phyloP scores from a whole-genome alignment of 1,140 invertebrate species.

The Ips nitidus region DNA sequence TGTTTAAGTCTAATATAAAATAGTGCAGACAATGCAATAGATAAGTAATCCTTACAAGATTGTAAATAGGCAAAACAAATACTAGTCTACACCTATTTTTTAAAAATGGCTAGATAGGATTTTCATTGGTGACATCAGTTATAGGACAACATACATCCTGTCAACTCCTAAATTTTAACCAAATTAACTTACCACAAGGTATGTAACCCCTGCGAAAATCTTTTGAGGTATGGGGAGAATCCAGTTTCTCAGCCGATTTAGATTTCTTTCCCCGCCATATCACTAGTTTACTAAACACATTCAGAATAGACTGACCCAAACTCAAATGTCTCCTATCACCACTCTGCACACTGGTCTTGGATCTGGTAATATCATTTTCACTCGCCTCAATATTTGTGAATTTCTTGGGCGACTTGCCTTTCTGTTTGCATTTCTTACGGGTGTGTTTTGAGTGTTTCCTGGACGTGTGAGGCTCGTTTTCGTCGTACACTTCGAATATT shows the following conservation, averaged over 20 bases:
- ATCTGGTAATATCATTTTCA: conserved; percentile 46
- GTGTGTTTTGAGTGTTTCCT: conserved; percentile 49
- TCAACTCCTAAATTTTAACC: not conserved
- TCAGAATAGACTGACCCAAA: conserved; percentile 63
- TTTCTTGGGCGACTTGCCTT: conserved; percentile 40
- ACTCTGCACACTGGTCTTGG: conserved; percentile 47
- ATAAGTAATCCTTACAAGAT: not conserved
- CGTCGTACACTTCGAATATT: conserved; percentile 52
- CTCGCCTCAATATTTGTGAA: conserved; percentile 38
- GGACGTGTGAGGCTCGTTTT: conserved; percentile 44
- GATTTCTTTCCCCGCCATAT: conserved; percentile 57
- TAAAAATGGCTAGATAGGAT: not conserved
- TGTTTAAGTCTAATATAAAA: not conserved
- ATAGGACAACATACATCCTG: not conserved
- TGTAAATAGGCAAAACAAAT: not conserved
- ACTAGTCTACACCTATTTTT: not conserved
- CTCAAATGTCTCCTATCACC: conserved; percentile 53
- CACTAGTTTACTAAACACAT: conserved; percentile 67
- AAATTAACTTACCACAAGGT: conserved; percentile 47
- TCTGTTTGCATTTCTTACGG: conserved; percentile 51
- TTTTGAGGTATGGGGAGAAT: conserved; percentile 54
- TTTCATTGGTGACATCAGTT: not conserved
- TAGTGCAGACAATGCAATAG: not conserved
- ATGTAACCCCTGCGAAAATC: conserved; percentile 62
- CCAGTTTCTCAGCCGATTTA: conserved; percentile 60